phyloP scores from a whole-genome alignment of 2,888 invertebrate species.

The Lycophotia porphyrea region DNA sequence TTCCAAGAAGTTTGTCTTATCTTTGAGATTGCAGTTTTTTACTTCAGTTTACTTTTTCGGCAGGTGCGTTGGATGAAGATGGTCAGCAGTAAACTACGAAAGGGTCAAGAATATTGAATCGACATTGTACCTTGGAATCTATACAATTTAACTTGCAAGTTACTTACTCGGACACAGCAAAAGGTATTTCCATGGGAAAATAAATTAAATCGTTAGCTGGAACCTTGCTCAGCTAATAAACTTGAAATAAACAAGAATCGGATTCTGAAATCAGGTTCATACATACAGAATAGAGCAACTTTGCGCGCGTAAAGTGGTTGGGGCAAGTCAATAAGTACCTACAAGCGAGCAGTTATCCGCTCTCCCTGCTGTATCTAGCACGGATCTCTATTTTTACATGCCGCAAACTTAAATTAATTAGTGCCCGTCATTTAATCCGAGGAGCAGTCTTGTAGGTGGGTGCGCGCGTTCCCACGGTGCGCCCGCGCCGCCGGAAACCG shows the following conservation, averaged over 20 bases:
- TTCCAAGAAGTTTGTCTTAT: slow-evolving; percentile 41
- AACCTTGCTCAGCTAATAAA: slow-evolving; percentile 50
- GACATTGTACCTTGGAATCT: background rate
- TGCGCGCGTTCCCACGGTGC: slow-evolving; percentile 88
- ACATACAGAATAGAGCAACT: slow-evolving; percentile 57
- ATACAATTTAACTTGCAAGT: slow-evolving; percentile 8
- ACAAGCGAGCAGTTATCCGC: slow-evolving; percentile 58
- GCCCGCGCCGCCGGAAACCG: slow-evolving; percentile 87
- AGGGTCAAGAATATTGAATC: background rate
- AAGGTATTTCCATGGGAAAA: slow-evolving; percentile 13
- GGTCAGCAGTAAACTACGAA: background rate
- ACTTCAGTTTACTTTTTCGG: slow-evolving; percentile 42
- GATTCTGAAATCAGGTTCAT: slow-evolving; percentile 60
- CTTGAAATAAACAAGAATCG: slow-evolving; percentile 58
- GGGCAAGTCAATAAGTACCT: slow-evolving; percentile 57
- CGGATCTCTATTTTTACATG: slow-evolving; percentile 81
- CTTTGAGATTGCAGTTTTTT: slow-evolving; percentile 43
- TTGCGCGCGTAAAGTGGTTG: slow-evolving; percentile 49
- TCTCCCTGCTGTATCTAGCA: slow-evolving; percentile 70
- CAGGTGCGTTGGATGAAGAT: slow-evolving; percentile 24
- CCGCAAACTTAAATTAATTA: slow-evolving; percentile 87
- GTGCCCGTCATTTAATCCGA: slow-evolving; percentile 87
- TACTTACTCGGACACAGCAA: background rate
- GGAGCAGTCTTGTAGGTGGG: slow-evolving; percentile 85
- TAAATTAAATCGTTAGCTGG: slow-evolving; percentile 51